Base-by-base conservation (phyloP, 2,113 vertebrate genomes). In the Crotalus helleri region DNA sequence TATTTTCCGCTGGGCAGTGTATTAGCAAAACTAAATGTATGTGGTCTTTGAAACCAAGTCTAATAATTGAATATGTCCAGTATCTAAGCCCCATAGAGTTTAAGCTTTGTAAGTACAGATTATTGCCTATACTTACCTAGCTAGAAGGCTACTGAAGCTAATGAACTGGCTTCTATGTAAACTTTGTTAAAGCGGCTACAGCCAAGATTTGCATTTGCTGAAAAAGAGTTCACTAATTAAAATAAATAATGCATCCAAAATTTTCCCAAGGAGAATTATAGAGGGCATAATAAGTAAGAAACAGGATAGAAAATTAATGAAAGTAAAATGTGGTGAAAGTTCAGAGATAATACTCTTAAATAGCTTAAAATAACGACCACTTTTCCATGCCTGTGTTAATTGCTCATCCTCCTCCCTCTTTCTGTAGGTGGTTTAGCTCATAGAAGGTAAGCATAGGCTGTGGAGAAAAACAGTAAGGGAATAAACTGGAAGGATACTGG, bases 21-120 rank as follows among this genome's bases (percentile, higher is more conserved):
- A 17, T 58, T 61, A 93, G 93, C 85, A 97, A 96, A 91, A 1
- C 1, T 26, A 96, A 69, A 94, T 51, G 23, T 55, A 90, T 88
- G 44, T 26, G 19, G 19, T 86, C 23, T 86, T 69, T 51, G 13
- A 53, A 81, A 17, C 17, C 74, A 81, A 81, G 17, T 39, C 33
- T 33, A 44, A 81, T 81, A 44, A 81, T 81, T 81, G 74, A 81
- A 21, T 44, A 44, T 44, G 33, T 21, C 33, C 74, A 39, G 13
- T 74, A 29, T 74, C n/a, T 74, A 74, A 74, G 17, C 15, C 69
- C n/a, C n/a, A 19, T 19, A 39, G 69, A 74, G n/a, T 74, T 81
- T 44, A 81, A 44, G 74, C 17, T 81, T 81, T 81, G 17, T 81
- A 81, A 81, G 7, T 81, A 10, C 19, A 81, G 74, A 44, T 44